A percentile compares a stretch with the other conserved stretches of the same genome.
Evolutionary conservation across 2,888 invertebrate species (phyloP).

Genomic region (Rhingia rostrata): DNA sequence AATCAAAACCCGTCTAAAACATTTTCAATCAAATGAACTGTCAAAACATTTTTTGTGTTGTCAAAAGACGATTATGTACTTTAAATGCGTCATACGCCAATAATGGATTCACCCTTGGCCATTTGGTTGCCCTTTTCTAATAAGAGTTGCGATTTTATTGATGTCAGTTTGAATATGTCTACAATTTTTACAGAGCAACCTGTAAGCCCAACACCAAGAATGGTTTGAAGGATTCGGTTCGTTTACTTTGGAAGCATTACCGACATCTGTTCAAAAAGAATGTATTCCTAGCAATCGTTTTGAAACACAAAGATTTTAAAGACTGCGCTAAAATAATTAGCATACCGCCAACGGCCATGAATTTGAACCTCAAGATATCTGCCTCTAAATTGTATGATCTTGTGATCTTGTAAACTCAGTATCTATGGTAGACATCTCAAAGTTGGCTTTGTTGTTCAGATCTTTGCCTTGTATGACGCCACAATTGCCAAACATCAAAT

Average conservation of each 20-base stretch:
- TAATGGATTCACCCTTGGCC: slow-evolving; percentile 91
- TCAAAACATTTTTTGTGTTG: too few relatives aligned
- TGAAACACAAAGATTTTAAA: slow-evolving; percentile 97
- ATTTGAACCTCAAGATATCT: slow-evolving; percentile 96
- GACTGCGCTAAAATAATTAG: slow-evolving; percentile 92
- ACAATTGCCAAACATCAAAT: slow-evolving; percentile 97
- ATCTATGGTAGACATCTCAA: slow-evolving; percentile 98
- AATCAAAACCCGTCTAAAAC: too few relatives aligned
- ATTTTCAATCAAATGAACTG: too few relatives aligned
- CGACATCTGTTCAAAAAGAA: slow-evolving; percentile 96
- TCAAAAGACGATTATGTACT: too few relatives aligned
- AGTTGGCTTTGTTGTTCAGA: slow-evolving; percentile 94
- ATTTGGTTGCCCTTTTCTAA: slow-evolving; percentile 94
- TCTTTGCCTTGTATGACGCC: slow-evolving; percentile 90
- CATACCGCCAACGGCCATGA: slow-evolving; percentile 95
- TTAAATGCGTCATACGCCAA: too few relatives aligned
- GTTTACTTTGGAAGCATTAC: slow-evolving; percentile 97
- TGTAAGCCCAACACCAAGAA: slow-evolving; percentile 94
- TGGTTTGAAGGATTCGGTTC: slow-evolving; percentile 95
- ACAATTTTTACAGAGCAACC: slow-evolving; percentile 96
- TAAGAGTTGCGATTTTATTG: slow-evolving; percentile 91
- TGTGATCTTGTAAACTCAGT: slow-evolving; percentile 96
- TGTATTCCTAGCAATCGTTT: slow-evolving; percentile 96
- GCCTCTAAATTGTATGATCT: slow-evolving; percentile 94
- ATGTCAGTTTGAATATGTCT: slow-evolving; percentile 93